A percentile compares a stretch with the other conserved stretches of the same genome.
Evolutionary conservation across 2,113 vertebrate genomes (phyloP).

Genomic region (Beaufortia kweichowensis): DNA sequence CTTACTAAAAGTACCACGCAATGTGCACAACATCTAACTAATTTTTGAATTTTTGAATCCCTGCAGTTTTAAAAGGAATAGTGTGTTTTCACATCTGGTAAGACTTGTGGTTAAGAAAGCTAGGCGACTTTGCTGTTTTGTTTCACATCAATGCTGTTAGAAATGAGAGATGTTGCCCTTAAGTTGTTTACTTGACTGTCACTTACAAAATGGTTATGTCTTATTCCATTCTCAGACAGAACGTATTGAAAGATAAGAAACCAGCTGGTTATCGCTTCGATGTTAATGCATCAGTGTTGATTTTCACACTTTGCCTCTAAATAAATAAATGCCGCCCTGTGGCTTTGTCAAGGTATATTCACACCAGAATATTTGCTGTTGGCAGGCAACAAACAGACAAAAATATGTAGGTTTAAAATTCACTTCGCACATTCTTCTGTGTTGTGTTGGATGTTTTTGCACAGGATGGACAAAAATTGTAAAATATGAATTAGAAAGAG

Average conservation of each 20-base stretch:
- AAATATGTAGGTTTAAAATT: not conserved
- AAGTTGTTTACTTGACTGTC: conserved; percentile 28
- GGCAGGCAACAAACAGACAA: not conserved
- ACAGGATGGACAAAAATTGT: no score
- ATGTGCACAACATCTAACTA: conserved; percentile 11
- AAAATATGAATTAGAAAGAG: no score
- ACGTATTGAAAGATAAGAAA: conserved; percentile 13
- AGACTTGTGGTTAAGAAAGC: conserved; percentile 32
- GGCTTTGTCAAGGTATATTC: not conserved
- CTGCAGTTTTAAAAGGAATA: not conserved
- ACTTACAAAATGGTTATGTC: conserved; percentile 15
- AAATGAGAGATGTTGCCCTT: conserved; percentile 28
- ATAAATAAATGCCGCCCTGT: not conserved
- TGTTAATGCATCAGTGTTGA: conserved; percentile 10
- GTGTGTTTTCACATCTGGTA: conserved; percentile 39
- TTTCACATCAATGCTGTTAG: not conserved
- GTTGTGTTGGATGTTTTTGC: no score
- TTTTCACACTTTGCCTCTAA: not conserved
- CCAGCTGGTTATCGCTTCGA: not conserved
- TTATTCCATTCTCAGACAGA: not conserved
- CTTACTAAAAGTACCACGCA: not conserved
- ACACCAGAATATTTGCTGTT: not conserved
- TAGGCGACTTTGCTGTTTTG: conserved; percentile 8
- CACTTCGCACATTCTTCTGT: no score
- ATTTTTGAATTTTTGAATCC: not conserved